Conservation (phyloP, 2,113 vertebrate species). For the Mustelus asterias region DNA sequence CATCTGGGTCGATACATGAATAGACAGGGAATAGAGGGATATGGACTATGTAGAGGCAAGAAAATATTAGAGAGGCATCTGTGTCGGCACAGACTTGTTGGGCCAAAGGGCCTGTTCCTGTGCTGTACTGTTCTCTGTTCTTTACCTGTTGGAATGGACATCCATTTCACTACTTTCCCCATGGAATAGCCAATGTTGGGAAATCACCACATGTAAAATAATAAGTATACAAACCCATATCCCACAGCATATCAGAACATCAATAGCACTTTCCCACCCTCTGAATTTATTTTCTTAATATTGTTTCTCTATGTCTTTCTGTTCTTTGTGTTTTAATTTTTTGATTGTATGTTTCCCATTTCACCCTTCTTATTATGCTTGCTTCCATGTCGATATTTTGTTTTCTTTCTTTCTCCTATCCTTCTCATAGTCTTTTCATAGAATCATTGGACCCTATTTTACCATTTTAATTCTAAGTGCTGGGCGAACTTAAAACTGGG, state of each 20-base stretch:
- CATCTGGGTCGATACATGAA: too few relatives aligned
- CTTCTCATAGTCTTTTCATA: not conserved
- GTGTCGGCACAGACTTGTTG: too few relatives aligned
- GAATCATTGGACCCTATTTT: too few relatives aligned
- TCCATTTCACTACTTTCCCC: not conserved
- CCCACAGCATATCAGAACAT: not conserved
- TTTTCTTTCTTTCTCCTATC: not conserved
- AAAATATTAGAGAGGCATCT: too few relatives aligned
- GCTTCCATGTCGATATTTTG: not conserved
- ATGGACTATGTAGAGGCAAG: too few relatives aligned
- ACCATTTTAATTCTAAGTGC: too few relatives aligned
- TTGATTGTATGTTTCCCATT: not conserved
- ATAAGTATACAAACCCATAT: not conserved
- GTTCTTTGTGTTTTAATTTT: not conserved
- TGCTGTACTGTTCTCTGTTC: too few relatives aligned
- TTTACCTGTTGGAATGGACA: not conserved
- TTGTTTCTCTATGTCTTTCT: not conserved
- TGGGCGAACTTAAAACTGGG: too few relatives aligned
- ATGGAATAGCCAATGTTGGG: not conserved
- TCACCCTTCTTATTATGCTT: not conserved
- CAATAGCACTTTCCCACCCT: not conserved
- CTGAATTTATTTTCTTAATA: not conserved
- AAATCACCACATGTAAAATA: not conserved
- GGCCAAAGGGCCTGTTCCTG: too few relatives aligned
- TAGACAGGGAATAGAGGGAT: too few relatives aligned